Evolutionary conservation across 2,797 vertebrate species (phyloP), one percentile per base, ranked within the genome.

Genomic region (Coregonus suidteri): DNA sequence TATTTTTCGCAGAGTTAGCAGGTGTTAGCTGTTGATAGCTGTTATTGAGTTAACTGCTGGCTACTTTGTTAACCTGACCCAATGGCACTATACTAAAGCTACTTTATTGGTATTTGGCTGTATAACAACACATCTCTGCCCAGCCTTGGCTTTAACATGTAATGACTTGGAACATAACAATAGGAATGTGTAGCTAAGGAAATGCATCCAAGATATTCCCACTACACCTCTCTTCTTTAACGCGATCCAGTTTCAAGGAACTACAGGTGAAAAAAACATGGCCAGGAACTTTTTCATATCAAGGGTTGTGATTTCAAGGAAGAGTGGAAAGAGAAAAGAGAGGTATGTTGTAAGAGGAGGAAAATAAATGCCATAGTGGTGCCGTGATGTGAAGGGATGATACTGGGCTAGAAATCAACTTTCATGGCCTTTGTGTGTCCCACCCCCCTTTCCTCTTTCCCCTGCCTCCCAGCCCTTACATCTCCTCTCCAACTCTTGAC

Each of bases 341-440:
- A 87, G 84, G 81, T 84, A 77, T 82, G 79, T 73, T 75, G 74
- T 83, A 84, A 77, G 73, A 82, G 70, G 85, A 83, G 80, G 79
- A 81, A 86, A 89, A 89, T 82, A 85, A 86, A 88, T 86, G 79
- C 76, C 84, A 83, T 79, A 67, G 85, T 81, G 78, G 64, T 82
- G 81, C 73, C 18, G 53, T 81, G 81, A 86, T 84, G 77, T 77
- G 75, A 84, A 73, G 82, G 87, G 84, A 13, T 47, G 16, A 15
- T 3, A 56, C 53, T 65, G 37, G 54, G 62, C 34, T 30, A 74
- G 72, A 54, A 34, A 30, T 14, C 1, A 1, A 37, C 14, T 53
- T 59, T 71, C 15, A 65, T 59, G 47, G 30, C 75, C 79, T 82
- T 76, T 52, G 15, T 71, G 69, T 68, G 51, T 9, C 20, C 59